These are phyloP conservation scores for Leptinotarsa tumamoca DNA, from an alignment of 2,888 invertebrate genomes.

Conservation along the genomic window DNA sequence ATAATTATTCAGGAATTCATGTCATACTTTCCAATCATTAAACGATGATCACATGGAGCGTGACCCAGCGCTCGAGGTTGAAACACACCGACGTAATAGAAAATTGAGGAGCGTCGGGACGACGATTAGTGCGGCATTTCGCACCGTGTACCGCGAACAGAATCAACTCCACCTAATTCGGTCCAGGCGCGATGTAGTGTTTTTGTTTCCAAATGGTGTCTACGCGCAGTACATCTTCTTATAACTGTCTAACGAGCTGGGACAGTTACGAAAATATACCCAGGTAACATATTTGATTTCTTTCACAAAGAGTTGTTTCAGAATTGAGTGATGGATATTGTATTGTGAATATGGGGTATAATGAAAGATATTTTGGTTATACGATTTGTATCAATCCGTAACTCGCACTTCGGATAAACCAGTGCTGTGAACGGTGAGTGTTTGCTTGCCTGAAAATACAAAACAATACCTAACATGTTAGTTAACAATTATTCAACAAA, in stretches of 20 bases:
- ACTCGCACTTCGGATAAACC: too few relatives aligned
- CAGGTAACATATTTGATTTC: slow-evolving; percentile 71
- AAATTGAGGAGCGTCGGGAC: not conserved
- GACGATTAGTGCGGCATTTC: slow-evolving; percentile 57
- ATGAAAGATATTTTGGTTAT: too few relatives aligned
- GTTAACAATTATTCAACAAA: too few relatives aligned
- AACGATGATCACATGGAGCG: not conserved
- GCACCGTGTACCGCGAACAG: slow-evolving; percentile 43
- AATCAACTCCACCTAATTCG: slow-evolving; percentile 33
- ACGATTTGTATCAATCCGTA: too few relatives aligned
- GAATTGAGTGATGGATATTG: too few relatives aligned
- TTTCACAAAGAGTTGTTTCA: too few relatives aligned
- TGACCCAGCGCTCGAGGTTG: not conserved
- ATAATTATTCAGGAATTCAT: too few relatives aligned
- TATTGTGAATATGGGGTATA: too few relatives aligned
- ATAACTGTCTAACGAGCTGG: slow-evolving; percentile 90
- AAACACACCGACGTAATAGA: not conserved
- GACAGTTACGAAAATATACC: slow-evolving; percentile 92
- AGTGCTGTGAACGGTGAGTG: too few relatives aligned
- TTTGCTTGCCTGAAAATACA: too few relatives aligned
- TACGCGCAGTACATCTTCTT: slow-evolving; percentile 87
- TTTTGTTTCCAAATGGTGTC: slow-evolving; percentile 69
- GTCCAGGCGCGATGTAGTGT: slow-evolving; percentile 32
- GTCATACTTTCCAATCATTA: not conserved
- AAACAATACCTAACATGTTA: too few relatives aligned